Evolutionary conservation across 2,888 invertebrate species (phyloP).

Genomic region (Taphrorychus bicolor): DNA sequence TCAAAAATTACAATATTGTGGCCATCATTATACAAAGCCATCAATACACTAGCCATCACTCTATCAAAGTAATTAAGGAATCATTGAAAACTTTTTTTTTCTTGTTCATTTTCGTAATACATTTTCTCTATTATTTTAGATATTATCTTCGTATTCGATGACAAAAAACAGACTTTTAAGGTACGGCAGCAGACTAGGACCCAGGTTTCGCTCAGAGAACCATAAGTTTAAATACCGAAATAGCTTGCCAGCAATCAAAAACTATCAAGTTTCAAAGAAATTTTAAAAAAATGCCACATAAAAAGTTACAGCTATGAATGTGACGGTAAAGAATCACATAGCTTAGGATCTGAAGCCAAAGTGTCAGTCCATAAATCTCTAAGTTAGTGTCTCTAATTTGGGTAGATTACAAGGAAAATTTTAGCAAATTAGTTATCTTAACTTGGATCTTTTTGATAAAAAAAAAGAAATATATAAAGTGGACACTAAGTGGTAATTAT

Average conservation of each 20-base stretch:
- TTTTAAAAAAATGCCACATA: background rate
- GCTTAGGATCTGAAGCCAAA: constrained; percentile 49
- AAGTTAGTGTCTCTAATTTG: constrained; percentile 52
- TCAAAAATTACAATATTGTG: too few species aligned
- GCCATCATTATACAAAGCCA: too few species aligned
- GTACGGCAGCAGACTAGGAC: constrained; percentile 62
- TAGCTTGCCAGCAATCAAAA: constrained; percentile 54
- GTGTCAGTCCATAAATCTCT: constrained; percentile 63
- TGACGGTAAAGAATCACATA: too few species aligned
- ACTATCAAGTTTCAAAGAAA: constrained; percentile 33
- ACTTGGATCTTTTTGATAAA: too few species aligned
- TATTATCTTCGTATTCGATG: constrained; percentile 67
- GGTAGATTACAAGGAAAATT: too few species aligned
- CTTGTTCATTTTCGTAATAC: too few species aligned
- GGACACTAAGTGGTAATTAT: too few species aligned
- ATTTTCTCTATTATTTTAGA: constrained; percentile 50
- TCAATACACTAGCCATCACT: too few species aligned
- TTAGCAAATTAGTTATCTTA: too few species aligned
- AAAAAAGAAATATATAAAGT: too few species aligned
- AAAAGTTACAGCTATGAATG: background rate
- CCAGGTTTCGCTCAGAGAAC: constrained; percentile 48
- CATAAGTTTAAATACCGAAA: constrained; percentile 53
- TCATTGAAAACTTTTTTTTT: too few species aligned
- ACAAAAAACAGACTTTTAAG: constrained; percentile 65
- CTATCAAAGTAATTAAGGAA: too few species aligned